Conservation (phyloP, 1,140 invertebrate species). For the Lasioglossum albipes region DNA sequence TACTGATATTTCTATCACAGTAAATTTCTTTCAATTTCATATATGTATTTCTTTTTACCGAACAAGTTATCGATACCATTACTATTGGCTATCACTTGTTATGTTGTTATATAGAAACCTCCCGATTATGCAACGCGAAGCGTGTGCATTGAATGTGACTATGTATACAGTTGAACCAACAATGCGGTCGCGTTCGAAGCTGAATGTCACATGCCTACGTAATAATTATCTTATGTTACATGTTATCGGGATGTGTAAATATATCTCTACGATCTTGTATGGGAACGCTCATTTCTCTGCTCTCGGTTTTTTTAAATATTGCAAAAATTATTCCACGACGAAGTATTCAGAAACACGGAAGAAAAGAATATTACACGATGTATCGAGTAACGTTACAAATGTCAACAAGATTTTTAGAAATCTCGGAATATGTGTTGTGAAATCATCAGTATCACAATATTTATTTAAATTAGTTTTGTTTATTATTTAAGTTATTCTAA, state of each 20-base stretch:
- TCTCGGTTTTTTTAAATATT: neutral
- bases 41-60: neutral
- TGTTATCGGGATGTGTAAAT: slow-evolving; percentile 34
- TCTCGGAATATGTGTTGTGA: neutral
- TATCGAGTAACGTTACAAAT: neutral
- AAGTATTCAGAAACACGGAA: too few species aligned
- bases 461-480: too few species aligned
- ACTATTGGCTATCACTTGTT: slow-evolving; percentile 14
- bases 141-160: slow-evolving; percentile 42
- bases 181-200: slow-evolving; percentile 42
- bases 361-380: neutral
- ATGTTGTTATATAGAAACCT: neutral
- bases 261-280: neutral
- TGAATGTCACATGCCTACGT: slow-evolving; percentile 56
- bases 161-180: slow-evolving; percentile 42
- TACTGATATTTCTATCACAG: too few species aligned
- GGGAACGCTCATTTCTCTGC: neutral
- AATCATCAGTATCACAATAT: too few species aligned
- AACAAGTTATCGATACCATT: slow-evolving; percentile 16
- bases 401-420: neutral
- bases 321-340: too few species aligned
- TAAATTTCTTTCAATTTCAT: neutral
- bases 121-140: slow-evolving; percentile 39
- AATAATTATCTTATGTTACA: slow-evolving; percentile 52
- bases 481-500: too few species aligned